phyloP scores from a whole-genome alignment of 2,888 invertebrate genomes.

The Stenolophus ochropezus region DNA sequence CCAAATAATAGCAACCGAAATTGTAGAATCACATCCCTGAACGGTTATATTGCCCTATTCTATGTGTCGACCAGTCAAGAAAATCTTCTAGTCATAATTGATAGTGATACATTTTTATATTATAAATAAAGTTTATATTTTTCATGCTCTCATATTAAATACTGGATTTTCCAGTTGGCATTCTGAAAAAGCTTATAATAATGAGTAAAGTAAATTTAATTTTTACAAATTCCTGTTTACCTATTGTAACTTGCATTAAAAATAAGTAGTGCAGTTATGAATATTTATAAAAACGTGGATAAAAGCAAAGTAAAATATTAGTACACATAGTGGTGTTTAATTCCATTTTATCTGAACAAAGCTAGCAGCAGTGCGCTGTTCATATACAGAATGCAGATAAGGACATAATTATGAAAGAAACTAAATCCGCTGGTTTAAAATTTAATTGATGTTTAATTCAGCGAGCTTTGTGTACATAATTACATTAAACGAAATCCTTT shows the following conservation, averaged over 20 bases:
- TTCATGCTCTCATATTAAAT: too few species aligned
- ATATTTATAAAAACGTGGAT: background rate
- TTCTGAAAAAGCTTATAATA: too few species aligned
- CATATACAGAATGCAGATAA: slow-evolving; percentile 38
- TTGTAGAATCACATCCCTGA: too few species aligned
- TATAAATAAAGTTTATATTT: too few species aligned
- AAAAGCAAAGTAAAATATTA: background rate
- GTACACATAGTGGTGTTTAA: slow-evolving; percentile 2
- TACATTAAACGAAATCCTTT: slow-evolving; percentile 56
- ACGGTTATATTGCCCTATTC: too few species aligned
- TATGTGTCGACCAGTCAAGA: too few species aligned
- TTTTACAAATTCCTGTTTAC: background rate
- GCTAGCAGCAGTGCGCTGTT: background rate
- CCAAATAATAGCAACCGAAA: too few species aligned
- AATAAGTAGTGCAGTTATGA: background rate
- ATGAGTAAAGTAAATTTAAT: background rate
- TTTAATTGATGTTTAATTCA: slow-evolving; percentile 59
- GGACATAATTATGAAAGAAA: slow-evolving; percentile 58
- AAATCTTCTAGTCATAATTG: too few species aligned
- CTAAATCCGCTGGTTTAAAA: slow-evolving; percentile 53
- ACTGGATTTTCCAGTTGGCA: too few species aligned
- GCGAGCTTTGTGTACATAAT: slow-evolving; percentile 55
- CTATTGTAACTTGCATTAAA: background rate
- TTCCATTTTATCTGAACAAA: slow-evolving; percentile 25
- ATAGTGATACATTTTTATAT: too few species aligned